These are phyloP conservation scores for Synergus laeviventris DNA, from an alignment of 2,888 invertebrate genomes.

Conservation along the genomic window DNA sequence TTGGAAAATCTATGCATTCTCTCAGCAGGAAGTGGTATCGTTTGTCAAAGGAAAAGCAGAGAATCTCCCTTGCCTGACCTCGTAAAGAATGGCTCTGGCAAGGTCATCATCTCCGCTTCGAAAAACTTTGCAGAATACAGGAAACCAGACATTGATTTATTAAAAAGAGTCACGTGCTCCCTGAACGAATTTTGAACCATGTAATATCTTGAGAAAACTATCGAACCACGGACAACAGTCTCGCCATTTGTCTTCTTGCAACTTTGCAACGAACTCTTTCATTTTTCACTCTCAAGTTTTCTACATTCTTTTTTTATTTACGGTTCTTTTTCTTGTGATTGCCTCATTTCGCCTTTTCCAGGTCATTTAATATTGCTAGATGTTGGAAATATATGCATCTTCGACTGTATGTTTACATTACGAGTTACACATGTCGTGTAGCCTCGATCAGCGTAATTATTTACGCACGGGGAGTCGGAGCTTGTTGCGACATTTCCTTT, in stretches of 20 bases:
- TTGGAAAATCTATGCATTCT: slow-evolving; percentile 44
- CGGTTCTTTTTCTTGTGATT: background rate
- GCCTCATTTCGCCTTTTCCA: background rate
- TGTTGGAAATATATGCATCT: background rate
- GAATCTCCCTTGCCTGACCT: slow-evolving; percentile 42
- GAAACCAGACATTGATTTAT: slow-evolving; percentile 26
- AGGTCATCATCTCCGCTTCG: slow-evolving; percentile 45
- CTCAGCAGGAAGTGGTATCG: slow-evolving; percentile 16
- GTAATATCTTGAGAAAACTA: background rate
- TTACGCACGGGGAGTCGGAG: slow-evolving; percentile 56
- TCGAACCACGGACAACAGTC: background rate
- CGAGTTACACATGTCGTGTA: slow-evolving; percentile 39
- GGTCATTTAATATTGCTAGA: background rate
- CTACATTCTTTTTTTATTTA: background rate
- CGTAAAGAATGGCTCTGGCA: slow-evolving; percentile 37
- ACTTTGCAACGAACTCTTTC: background rate
- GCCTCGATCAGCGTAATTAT: slow-evolving; percentile 55
- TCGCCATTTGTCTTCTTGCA: background rate
- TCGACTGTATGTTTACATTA: slow-evolving; percentile 22
- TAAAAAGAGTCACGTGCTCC: background rate
- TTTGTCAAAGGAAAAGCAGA: slow-evolving; percentile 31
- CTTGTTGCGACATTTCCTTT: slow-evolving; percentile 63
- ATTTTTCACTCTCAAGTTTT: background rate
- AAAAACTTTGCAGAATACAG: slow-evolving; percentile 25
- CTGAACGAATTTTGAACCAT: background rate